Percentiles rank a stretch among this genome's conserved stretches.
Evolutionary conservation across 2,888 invertebrate species (phyloP).

Genomic region (Cephus sareptanus): DNA sequence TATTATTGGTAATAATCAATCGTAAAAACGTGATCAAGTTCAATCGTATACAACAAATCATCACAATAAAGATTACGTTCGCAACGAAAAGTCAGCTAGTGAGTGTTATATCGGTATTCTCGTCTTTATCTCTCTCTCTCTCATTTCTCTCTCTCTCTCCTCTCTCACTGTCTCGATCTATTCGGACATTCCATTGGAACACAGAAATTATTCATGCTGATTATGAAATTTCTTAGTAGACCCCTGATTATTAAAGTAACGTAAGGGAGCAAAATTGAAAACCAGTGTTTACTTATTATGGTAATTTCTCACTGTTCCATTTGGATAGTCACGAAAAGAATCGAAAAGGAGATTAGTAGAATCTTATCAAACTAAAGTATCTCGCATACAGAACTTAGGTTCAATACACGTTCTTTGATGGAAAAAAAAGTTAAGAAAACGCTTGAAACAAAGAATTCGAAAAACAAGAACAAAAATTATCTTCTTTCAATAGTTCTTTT

Average conservation of each 20-base stretch:
- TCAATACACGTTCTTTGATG: conserved; percentile 25
- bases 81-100: conserved; percentile 6
- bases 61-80: conserved; percentile 1
- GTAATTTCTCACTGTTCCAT: too few species aligned
- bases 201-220: too few species aligned
- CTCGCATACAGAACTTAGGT: conserved; percentile 27
- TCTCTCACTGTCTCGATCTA: too few species aligned
- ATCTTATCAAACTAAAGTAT: conserved; percentile 35
- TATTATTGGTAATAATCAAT: conserved; percentile 17
- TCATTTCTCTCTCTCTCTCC: neutral
- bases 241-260: too few species aligned
- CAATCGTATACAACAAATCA: conserved; percentile 24
- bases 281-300: too few species aligned
- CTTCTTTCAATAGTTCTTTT: neutral
- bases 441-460: conserved; percentile 40
- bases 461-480: conserved; percentile 43
- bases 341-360: conserved; percentile 21
- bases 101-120: neutral
- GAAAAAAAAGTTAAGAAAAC: conserved; percentile 36
- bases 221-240: too few species aligned
- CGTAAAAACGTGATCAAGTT: conserved; percentile 23
- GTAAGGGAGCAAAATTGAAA: too few species aligned
- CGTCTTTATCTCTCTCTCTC: neutral
- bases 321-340: conserved; percentile 5
- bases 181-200: too few species aligned